Conservation (phyloP, 2,888 invertebrate species). For the Labia minor region DNA sequence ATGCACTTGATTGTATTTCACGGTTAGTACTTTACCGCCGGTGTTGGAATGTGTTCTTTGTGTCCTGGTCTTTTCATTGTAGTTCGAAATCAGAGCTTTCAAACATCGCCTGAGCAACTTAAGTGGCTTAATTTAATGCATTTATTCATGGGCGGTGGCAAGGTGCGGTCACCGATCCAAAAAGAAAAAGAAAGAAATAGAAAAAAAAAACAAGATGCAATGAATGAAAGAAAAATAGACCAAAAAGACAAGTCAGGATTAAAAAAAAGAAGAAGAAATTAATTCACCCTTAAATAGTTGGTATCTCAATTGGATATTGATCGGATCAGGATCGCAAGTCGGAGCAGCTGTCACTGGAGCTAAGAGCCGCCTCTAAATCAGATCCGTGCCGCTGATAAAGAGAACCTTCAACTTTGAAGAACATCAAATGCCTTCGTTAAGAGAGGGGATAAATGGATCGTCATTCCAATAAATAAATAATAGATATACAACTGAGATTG, state of each 20-base stretch:
- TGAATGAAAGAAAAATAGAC: neutral
- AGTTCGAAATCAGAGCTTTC: neutral
- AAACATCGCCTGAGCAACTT: neutral
- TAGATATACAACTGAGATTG: neutral
- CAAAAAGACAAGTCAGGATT: too few species aligned
- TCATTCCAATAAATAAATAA: conserved; percentile 13
- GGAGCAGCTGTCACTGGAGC: neutral
- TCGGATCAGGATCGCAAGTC: conserved; percentile 8
- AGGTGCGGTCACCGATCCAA: conserved; percentile 7
- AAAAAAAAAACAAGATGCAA: neutral
- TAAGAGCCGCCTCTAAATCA: neutral
- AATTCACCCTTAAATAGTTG: conserved; percentile 13
- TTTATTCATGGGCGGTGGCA: conserved; percentile 8
- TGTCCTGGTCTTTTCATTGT: neutral
- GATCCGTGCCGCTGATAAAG: conserved; percentile 4
- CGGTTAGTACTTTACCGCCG: too few species aligned
- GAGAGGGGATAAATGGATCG: conserved; percentile 5
- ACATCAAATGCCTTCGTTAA: conserved; percentile 4
- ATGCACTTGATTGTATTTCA: too few species aligned
- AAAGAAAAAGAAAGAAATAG: too few species aligned
- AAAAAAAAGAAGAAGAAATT: neutral
- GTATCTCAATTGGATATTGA: conserved; percentile 13
- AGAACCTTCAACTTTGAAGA: neutral
- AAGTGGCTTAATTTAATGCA: conserved; percentile 8
- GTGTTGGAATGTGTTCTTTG: too few species aligned